Evolutionary conservation across 2,797 vertebrate genomes (phyloP).

Genomic region (Paratrypauchen microcephalus): DNA sequence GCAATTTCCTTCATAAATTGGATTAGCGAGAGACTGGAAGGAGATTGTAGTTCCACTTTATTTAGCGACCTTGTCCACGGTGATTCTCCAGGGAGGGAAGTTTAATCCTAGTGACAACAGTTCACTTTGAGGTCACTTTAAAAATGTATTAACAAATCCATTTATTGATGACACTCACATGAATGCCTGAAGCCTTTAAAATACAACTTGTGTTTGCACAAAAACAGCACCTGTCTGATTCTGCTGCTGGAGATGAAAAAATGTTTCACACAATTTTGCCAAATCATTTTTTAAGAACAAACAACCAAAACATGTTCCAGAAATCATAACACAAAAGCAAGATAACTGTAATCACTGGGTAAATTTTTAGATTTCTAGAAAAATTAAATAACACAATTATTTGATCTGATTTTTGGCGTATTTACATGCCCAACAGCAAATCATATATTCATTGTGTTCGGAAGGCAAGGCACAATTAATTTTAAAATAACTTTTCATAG

Average conservation of each 20-base stretch:
- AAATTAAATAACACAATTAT: too few species aligned
- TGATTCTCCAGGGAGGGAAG: not conserved
- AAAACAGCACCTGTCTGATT: not conserved
- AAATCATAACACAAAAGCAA: not conserved
- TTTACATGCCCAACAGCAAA: too few species aligned
- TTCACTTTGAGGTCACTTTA: conserved; percentile 8
- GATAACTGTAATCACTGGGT: not conserved
- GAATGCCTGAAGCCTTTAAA: not conserved
- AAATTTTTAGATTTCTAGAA: not conserved
- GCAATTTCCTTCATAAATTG: not conserved
- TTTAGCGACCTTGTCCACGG: not conserved
- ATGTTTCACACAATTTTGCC: not conserved
- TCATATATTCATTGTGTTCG: too few species aligned
- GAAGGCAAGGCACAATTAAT: not conserved
- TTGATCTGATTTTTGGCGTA: too few species aligned
- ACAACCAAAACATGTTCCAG: not conserved
- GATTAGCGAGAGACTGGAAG: not conserved
- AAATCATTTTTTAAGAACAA: not conserved
- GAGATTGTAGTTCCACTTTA: not conserved
- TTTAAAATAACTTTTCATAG: not conserved
- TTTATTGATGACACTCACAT: not conserved
- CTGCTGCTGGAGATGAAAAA: not conserved
- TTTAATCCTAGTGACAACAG: not conserved
- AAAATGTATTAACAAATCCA: conserved; percentile 6
- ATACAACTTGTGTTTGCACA: not conserved